Percentiles rank a stretch among this genome's conserved stretches.
Evolutionary conservation across 2,797 vertebrate genomes (phyloP).

Genomic region (Girardinus metallicus): DNA sequence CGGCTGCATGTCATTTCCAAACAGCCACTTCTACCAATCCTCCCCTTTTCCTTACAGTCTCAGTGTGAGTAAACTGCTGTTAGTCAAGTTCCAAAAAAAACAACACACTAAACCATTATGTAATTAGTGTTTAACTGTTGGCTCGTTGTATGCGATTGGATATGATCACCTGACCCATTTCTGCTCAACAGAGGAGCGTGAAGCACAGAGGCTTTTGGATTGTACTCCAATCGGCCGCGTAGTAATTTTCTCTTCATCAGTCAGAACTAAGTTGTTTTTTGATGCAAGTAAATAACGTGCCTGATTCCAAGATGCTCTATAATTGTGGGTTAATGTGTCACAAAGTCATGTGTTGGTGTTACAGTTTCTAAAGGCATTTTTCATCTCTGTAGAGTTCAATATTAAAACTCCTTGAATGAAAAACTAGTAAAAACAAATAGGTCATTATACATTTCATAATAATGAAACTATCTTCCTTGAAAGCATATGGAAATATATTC

Average conservation of each 20-base stretch:
- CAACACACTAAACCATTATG: background rate
- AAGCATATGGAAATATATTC: background rate
- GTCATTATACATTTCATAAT: background rate
- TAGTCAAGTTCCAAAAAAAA: background rate
- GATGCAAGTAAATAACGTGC: background rate
- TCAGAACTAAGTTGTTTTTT: background rate
- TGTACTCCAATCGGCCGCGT: background rate
- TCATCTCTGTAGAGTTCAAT: background rate
- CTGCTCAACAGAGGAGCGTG: background rate
- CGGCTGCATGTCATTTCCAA: background rate
- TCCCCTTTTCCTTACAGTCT: background rate
- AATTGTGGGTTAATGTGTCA: background rate
- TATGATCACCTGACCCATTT: conserved; percentile 20
- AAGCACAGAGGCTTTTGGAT: background rate
- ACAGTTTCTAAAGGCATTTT: background rate
- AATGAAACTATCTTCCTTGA: background rate
- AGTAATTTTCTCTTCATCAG: conserved; percentile 39
- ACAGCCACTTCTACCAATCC: background rate
- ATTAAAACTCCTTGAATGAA: background rate
- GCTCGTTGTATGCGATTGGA: conserved; percentile 5
- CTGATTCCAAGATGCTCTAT: no score
- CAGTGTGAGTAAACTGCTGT: background rate
- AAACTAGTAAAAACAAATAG: background rate
- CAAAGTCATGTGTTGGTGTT: background rate
- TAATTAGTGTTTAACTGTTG: background rate